Evolutionary conservation across 2,113 vertebrate species (phyloP).

Genomic region (Oncorhynchus tshawytscha): DNA sequence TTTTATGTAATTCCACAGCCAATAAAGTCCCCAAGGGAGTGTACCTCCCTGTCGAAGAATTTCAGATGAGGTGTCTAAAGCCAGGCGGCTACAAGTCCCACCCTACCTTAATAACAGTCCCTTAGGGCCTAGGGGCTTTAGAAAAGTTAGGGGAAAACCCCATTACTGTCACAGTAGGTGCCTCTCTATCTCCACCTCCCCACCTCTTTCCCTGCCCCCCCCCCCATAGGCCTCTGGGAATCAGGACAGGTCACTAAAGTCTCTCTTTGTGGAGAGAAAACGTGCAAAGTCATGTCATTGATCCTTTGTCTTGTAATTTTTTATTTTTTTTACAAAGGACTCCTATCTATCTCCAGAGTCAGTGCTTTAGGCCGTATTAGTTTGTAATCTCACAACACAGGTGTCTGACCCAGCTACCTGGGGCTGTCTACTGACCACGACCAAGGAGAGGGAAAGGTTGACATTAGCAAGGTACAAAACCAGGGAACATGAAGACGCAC

Average conservation of each 20-base stretch:
- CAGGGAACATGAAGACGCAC: too few relatives aligned
- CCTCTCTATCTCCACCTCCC: not conserved
- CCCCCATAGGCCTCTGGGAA: not conserved
- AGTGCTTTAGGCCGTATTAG: constrained; percentile 8
- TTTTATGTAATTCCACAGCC: too few relatives aligned
- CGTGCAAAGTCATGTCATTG: constrained; percentile 30
- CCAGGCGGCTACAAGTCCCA: not conserved
- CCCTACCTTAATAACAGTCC: not conserved
- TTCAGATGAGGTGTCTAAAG: not conserved
- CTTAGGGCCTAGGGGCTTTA: not conserved
- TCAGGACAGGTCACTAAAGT: constrained; percentile 25
- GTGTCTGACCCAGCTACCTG: constrained; percentile 9
- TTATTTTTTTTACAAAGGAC: constrained; percentile 10
- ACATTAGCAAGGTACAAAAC: not conserved
- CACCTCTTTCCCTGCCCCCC: too few relatives aligned
- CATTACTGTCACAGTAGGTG: not conserved
- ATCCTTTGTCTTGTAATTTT: constrained; percentile 32
- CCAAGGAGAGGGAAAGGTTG: not conserved
- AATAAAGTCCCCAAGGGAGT: too few relatives aligned
- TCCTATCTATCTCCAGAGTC: constrained; percentile 17
- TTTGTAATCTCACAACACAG: constrained; percentile 19
- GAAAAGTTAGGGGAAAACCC: not conserved
- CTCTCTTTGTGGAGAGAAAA: constrained; percentile 9
- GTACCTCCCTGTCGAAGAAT: constrained; percentile 12
- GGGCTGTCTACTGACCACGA: not conserved